These are phyloP conservation scores for Kryptolebias ocellatus DNA, from an alignment of 2,797 vertebrate species.

Conservation along the genomic window DNA sequence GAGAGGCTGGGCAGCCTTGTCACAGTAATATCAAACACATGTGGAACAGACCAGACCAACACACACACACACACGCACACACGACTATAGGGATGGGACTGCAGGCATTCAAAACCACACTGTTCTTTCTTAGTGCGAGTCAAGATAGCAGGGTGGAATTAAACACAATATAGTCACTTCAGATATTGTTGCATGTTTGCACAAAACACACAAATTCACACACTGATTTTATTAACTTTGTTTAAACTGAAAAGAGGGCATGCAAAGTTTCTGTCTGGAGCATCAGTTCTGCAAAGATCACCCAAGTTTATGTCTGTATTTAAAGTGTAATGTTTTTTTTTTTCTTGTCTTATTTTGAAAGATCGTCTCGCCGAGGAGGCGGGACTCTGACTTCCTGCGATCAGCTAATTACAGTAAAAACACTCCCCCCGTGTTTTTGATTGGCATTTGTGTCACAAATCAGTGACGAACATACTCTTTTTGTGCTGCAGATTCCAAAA, in stretches of 20 bases:
- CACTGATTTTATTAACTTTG: slow-evolving; percentile 13
- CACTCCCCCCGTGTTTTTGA: slow-evolving; percentile 1
- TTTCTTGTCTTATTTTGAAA: slow-evolving; percentile 40
- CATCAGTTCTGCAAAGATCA: neutral
- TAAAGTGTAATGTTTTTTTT: neutral
- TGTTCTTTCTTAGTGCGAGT: slow-evolving; percentile 65
- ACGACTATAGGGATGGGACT: slow-evolving; percentile 26
- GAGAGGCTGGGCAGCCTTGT: slow-evolving; percentile 82
- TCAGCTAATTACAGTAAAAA: slow-evolving; percentile 34
- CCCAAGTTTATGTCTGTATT: neutral
- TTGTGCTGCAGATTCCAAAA: too few relatives aligned
- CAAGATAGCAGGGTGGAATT: slow-evolving; percentile 52
- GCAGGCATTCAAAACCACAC: slow-evolving; percentile 50
- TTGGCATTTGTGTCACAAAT: slow-evolving; percentile 27
- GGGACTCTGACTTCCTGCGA: slow-evolving; percentile 32
- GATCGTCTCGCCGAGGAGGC: slow-evolving; percentile 50
- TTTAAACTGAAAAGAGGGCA: slow-evolving; percentile 11
- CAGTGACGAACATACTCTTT: slow-evolving; percentile 12
- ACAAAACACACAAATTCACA: slow-evolving; percentile 23
- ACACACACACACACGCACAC: slow-evolving; percentile 32
- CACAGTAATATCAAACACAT: slow-evolving; percentile 87
- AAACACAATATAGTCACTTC: slow-evolving; percentile 23
- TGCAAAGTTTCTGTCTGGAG: neutral
- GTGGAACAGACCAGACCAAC: slow-evolving; percentile 72
- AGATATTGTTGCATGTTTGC: slow-evolving; percentile 22